Evolutionary conservation across 2,888 invertebrate genomes (phyloP), one percentile per base, ranked within the genome.

Genomic region (Papilio gigon): DNA sequence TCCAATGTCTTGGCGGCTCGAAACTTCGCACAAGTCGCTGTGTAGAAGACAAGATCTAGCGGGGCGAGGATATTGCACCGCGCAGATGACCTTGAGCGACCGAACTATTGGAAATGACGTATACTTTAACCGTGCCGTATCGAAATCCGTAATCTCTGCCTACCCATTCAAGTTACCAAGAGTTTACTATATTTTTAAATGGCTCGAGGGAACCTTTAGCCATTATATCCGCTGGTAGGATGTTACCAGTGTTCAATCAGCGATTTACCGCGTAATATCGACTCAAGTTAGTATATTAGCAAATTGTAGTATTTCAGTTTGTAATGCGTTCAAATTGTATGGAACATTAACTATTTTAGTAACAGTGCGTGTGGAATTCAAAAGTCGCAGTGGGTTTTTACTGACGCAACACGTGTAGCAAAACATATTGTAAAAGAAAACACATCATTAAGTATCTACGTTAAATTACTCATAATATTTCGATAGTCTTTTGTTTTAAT

Each of bases 201-300:
- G 4, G 1, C 50, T 53, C n/a, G 20, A 27, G 17, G 44, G 30
- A 4, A 40, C 60, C n/a, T 60, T 66, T 60, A 66, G 66, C 60
- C 37, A 50, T 66, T 66, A 27, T 50, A 50, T 11, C 33, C 60
- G 59, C 47, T 59, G n/a, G 22, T 3, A 30, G 2, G 9, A 11
- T 33, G 25, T 40, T 61, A 5, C 60, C 12, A 30, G 47, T 30
- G 44, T 62, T 22, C 62, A 67, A 67, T 67, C 63, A 63, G 6
- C 62, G 44, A 67, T 67, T 67, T 44, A 30, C 37, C 59, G 30
- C 60, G 60, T 25, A 47, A 66, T 64, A 64, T 67, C 66, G 66
- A 66, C 59, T 42, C 53, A 25, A 59, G 42, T 59, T 66, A 47
- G 42, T 56, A 40, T 22, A 66, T 67, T 50, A 27, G 37, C 30